A percentile compares a stretch with the other conserved stretches of the same genome.
phyloP scores from a whole-genome alignment of 2,888 invertebrate genomes.

The Lasioglossum villosulum region DNA sequence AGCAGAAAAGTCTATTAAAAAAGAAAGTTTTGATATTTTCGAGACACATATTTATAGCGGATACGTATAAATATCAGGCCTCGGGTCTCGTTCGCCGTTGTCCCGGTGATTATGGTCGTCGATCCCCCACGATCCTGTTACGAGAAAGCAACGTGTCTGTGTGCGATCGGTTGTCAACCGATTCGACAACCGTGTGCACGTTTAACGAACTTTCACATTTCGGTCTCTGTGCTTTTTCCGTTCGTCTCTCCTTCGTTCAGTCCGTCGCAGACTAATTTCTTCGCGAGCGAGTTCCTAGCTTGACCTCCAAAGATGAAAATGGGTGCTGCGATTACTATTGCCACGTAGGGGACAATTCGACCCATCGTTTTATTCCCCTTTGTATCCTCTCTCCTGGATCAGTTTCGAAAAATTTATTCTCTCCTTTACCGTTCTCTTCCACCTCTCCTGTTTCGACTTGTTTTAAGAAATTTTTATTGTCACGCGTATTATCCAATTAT shows the following conservation, averaged over 20 bases:
- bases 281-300: conserved; percentile 66
- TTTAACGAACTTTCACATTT: not conserved
- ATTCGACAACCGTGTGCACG: not conserved
- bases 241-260: conserved; percentile 7
- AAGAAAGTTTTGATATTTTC: conserved; percentile 77
- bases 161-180: not conserved
- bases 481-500: conserved; percentile 31
- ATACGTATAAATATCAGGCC: conserved; percentile 79
- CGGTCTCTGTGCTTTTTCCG: not conserved
- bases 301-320: conserved; percentile 65
- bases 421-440: conserved; percentile 31
- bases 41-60: conserved; percentile 79
- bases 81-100: conserved; percentile 71
- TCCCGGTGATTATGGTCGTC: not conserved
- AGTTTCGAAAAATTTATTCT: not conserved
- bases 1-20: conserved; percentile 62
- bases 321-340: conserved; percentile 60
- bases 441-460: not conserved
- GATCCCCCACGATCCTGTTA: conserved; percentile 31
- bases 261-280: conserved; percentile 16
- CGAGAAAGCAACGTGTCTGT: not conserved
- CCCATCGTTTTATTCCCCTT: not conserved
- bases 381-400: not conserved
- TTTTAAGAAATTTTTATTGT: conserved; percentile 29
- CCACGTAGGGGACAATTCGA: not conserved